Evolutionary conservation across 2,888 invertebrate species (phyloP), one percentile per base, ranked within the genome.

Genomic region (Amblyjoppa fuscipennis): DNA sequence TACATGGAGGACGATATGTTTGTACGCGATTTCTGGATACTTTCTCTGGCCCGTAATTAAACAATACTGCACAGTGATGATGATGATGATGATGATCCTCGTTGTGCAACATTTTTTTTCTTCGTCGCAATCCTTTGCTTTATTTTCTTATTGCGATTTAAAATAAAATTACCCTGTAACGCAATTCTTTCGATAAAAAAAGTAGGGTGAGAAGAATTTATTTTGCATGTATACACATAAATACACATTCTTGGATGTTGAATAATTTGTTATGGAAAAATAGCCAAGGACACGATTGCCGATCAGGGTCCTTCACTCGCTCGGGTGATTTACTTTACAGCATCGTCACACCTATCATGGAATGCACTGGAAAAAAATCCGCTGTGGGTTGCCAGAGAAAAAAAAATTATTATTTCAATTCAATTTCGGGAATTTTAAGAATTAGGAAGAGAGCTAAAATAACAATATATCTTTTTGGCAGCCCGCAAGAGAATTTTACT

Each of bases 41-140:
- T 85, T 85, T 85, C 85, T 82, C 79, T 41, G 71, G 11, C 66
- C 64, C 56, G 75, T 82, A 82, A 85, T 82, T 78, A 85, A 78
- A 82, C 20, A 71, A 41, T 70, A 69, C 71, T 73, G 66, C 74
- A 25, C 74, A 28, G 20, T 25, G 56, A 25, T 56, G 74, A 25
- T 56, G 74, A 69, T 70, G 56, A 79, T 70, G 56, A 79, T 82
- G 56, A 82, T 82, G 75, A 79, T 76, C 61, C 70, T 38, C 59
- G 75, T 81, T 82, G 66, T 68, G 85, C 85, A 85, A 85, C 56
- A 38, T 49, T 71, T 38, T 53, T 68, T 64, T 69, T 68, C 16
- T 51, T 73, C 16, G 51, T 56, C 56, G 74, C 31, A 59, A 13
- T 66, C 34, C 11, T 61, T n/a, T 45, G 41, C 34, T 56, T 66